Base-by-base conservation (phyloP, 2,113 vertebrate species). In the Callocephalon fimbriatum region DNA sequence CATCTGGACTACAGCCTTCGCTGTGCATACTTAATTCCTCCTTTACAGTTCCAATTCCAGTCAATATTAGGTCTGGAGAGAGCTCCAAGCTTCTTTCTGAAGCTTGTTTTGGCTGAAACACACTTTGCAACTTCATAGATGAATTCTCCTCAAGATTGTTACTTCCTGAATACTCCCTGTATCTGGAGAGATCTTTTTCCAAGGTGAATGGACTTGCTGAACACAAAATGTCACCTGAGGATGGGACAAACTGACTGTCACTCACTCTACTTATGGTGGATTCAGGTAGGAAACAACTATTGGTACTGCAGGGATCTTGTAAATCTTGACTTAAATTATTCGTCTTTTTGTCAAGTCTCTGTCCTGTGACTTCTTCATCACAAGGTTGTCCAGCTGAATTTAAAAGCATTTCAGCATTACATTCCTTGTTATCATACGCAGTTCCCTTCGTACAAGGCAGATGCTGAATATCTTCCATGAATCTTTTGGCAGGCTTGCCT, bases 401-500 rank as follows among this genome's bases (percentile, higher is more conserved):
- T 53, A 35, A 83, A 47, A 96, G 56, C 27, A 81, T 56, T 74
- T 95, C 97, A 62, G 66, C 10, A 37, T 97, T 82, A 96, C 97
- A 95, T n/a, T 78, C 80, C 66, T 96, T 98, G 68, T 47, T n/a
- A 35, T 26, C 53, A 35, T 35, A 75, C 17, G 22, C 21, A 42
- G 27, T 10, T 65, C 50, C 80, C 80, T 89, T 88, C 3, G 4
- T 9, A 35, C 27, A 88, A 50, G 42, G 27, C 21, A 76, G 74
- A 37, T 5, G 13, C 22, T 66, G 10, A 22, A 14, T 18, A 35
- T 37, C 31, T 51, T 67, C 61, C 83, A n/a, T 0, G 2, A 51
- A 48, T 79, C 45, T 78, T 68, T 38, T 12, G 29, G 66, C 81
- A 47, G 59, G 16, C 17, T 7, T 8, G 3, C 59, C 67, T 80